Percentiles rank a stretch among this genome's conserved stretches.
Evolutionary conservation across 2,797 vertebrate species (phyloP).

Genomic region (Pelochelys cantorii): DNA sequence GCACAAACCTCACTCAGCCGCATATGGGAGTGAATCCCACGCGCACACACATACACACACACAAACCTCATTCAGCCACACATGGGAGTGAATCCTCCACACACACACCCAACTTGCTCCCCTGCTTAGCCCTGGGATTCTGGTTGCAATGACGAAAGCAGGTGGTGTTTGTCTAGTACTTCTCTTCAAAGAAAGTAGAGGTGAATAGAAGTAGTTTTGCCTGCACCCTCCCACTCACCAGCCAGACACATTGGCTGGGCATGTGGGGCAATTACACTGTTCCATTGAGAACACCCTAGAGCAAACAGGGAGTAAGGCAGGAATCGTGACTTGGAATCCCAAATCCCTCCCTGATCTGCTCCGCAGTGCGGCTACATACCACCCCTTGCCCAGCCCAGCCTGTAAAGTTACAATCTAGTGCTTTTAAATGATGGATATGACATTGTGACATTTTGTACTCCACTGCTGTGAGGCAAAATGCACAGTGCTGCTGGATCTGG

Average conservation of each 20-base stretch:
- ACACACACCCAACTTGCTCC: not conserved
- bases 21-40: not conserved
- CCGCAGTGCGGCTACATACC: accelerated
- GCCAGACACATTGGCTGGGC: not conserved
- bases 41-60: too few species aligned
- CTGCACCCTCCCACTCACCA: not conserved
- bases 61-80: too few species aligned
- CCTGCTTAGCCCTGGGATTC: not conserved
- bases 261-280: not conserved
- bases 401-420: not conserved
- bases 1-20: not conserved
- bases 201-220: not conserved
- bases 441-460: not conserved
- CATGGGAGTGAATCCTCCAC: not conserved
- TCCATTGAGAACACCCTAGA: not conserved
- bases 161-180: not conserved
- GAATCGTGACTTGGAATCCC: not conserved
- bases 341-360: not conserved
- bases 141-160: not conserved
- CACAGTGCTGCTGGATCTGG: not conserved
- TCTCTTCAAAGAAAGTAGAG: not conserved
- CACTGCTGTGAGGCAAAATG: not conserved
- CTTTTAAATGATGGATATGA: accelerated
- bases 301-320: not conserved
- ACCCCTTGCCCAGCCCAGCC: not conserved